Conservation (phyloP, 2,888 invertebrate genomes). For the Hoplodrina blanda region DNA sequence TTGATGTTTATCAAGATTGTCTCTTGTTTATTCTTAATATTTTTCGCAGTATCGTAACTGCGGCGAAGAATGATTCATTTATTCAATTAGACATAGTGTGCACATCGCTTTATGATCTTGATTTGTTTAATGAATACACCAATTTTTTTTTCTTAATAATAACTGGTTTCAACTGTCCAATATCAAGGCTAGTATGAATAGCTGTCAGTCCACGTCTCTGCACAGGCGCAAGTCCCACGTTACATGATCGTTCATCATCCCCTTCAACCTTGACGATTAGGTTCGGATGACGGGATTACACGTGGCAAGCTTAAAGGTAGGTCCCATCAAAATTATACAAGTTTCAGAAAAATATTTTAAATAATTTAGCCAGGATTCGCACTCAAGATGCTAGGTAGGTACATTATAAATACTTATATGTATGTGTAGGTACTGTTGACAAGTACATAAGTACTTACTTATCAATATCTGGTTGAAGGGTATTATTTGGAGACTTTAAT, state of each 20-base stretch:
- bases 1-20: background rate
- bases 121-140: background rate
- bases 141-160: conserved; percentile 11
- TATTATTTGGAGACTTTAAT: background rate
- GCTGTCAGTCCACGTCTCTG: conserved; percentile 31
- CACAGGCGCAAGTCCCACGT: conserved; percentile 52
- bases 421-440: background rate
- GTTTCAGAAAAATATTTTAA: background rate
- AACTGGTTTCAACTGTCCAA: conserved; percentile 14
- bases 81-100: no score
- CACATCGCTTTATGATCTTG: background rate
- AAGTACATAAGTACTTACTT: background rate
- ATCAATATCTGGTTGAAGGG: conserved; percentile 13
- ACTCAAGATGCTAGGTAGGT: no score
- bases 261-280: conserved; percentile 72
- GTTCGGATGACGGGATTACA: conserved; percentile 72
- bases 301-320: conserved; percentile 68
- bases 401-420: background rate
- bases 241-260: conserved; percentile 57
- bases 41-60: background rate
- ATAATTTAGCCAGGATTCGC: background rate
- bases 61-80: no score
- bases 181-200: conserved; percentile 45
- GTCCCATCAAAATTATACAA: conserved; percentile 18
- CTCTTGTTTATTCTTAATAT: background rate